Conservation (phyloP, 2,797 vertebrate genomes). For the Ataeniobius toweri region DNA sequence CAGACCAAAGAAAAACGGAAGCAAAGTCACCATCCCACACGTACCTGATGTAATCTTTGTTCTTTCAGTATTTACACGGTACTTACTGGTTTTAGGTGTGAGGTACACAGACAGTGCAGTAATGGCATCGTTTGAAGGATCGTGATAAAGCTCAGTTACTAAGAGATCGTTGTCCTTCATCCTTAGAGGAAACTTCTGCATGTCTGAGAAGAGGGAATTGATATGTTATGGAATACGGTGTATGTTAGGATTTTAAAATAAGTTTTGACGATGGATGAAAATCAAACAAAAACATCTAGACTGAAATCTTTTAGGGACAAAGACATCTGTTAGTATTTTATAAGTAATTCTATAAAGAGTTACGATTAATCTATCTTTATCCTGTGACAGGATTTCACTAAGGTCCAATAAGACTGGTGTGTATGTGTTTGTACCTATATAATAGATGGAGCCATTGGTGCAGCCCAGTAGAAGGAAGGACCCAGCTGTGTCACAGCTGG, state of each 20-base stretch:
- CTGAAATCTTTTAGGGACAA: not conserved
- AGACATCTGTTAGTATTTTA: not conserved
- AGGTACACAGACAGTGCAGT: conserved; percentile 97
- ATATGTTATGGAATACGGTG: not conserved
- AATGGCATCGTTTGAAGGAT: conserved; percentile 96
- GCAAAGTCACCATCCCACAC: not conserved
- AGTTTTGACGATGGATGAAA: not conserved
- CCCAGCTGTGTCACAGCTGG: conserved; percentile 95
- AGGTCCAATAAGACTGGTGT: conserved; percentile 4
- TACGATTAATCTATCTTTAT: not conserved
- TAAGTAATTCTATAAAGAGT: not conserved
- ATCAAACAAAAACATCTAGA: not conserved
- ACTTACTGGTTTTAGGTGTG: conserved; percentile 97
- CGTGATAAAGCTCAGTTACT: conserved; percentile 95
- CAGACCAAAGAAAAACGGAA: not conserved
- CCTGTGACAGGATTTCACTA: not conserved
- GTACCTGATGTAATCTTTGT: not conserved
- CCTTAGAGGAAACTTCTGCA: conserved; percentile 97
- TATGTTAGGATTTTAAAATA: not conserved
- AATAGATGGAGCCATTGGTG: conserved; percentile 97
- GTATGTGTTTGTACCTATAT: conserved; percentile 85
- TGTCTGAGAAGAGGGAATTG: conserved; percentile 79
- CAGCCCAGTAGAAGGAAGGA: conserved; percentile 95
- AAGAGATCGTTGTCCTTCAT: conserved; percentile 99
- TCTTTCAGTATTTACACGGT: not conserved